Evolutionary conservation across 2,888 invertebrate species (phyloP).

Genomic region (Calliopum simillimum): DNA sequence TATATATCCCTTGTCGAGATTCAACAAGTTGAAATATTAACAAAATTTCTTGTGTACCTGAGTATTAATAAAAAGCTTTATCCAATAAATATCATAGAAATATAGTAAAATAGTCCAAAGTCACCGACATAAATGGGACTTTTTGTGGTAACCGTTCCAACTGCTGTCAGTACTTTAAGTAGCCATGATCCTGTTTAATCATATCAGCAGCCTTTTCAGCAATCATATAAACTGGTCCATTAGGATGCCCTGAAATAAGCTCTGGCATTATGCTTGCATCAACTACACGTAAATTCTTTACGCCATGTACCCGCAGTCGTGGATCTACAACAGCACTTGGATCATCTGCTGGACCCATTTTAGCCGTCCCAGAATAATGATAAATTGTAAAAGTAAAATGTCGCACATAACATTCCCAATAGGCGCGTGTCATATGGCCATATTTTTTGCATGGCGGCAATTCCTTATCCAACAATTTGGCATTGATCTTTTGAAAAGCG

Average conservation of each 20-base stretch:
- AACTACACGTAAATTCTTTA: slow-evolving; percentile 69
- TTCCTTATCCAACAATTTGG: slow-evolving; percentile 67
- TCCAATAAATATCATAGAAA: not conserved
- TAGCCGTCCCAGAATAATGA: slow-evolving; percentile 74
- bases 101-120: too few relatives aligned
- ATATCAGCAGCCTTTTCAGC: slow-evolving; percentile 72
- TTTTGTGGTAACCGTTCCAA: not conserved
- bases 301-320: slow-evolving; percentile 69
- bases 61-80: too few relatives aligned
- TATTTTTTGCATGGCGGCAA: slow-evolving; percentile 71
- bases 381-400: slow-evolving; percentile 74
- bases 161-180: not conserved
- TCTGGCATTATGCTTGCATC: slow-evolving; percentile 71
- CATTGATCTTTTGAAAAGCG: slow-evolving; percentile 70
- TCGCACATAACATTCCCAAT: slow-evolving; percentile 75
- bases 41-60: too few relatives aligned
- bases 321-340: slow-evolving; percentile 75
- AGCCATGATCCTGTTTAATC: slow-evolving; percentile 68
- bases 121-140: too few relatives aligned
- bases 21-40: too few relatives aligned
- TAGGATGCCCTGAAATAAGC: slow-evolving; percentile 70
- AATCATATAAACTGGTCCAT: slow-evolving; percentile 71
- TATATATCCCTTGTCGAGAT: too few relatives aligned
- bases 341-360: slow-evolving; percentile 75
- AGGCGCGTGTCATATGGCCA: slow-evolving; percentile 69